phyloP scores from a whole-genome alignment of 2,797 vertebrate genomes.

The Cryptoblepharus egeriae region DNA sequence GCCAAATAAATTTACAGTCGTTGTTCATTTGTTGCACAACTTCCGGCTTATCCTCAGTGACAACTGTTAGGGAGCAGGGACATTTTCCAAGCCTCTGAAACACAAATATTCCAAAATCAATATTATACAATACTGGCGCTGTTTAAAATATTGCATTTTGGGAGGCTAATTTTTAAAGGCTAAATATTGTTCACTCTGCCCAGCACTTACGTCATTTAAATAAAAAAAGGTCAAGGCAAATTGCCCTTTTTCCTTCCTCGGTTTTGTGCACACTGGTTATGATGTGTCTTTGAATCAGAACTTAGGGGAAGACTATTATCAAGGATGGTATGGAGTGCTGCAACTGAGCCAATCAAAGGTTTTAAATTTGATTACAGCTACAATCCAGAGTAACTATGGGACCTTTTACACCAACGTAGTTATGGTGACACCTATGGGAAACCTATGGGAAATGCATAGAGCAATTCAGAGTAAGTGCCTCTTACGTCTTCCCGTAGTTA shows the following conservation, averaged over 20 bases:
- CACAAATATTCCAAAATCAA: background rate
- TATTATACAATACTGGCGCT: background rate
- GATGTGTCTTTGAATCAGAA: background rate
- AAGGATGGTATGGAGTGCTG: background rate
- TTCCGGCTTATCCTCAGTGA: background rate
- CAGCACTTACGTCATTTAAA: background rate
- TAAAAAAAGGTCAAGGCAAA: background rate
- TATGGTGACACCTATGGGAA: too few relatives aligned
- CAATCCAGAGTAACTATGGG: too few relatives aligned
- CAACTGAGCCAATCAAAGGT: background rate
- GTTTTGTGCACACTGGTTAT: background rate
- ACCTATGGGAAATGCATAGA: too few relatives aligned
- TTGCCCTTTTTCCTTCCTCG: background rate
- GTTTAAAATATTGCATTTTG: background rate
- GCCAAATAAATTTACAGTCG: background rate
- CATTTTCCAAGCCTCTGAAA: background rate
- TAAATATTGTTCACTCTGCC: background rate
- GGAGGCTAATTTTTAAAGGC: background rate
- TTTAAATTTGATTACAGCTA: too few relatives aligned
- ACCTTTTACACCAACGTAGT: too few relatives aligned
- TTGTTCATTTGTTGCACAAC: background rate
- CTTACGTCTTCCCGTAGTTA: too few relatives aligned
- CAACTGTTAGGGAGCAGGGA: too few relatives aligned
- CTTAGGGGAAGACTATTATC: background rate
- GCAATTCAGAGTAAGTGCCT: too few relatives aligned